Percentiles rank a stretch among this genome's conserved stretches.
phyloP scores from a whole-genome alignment of 2,888 invertebrate species.

The Cephus nigrinus region DNA sequence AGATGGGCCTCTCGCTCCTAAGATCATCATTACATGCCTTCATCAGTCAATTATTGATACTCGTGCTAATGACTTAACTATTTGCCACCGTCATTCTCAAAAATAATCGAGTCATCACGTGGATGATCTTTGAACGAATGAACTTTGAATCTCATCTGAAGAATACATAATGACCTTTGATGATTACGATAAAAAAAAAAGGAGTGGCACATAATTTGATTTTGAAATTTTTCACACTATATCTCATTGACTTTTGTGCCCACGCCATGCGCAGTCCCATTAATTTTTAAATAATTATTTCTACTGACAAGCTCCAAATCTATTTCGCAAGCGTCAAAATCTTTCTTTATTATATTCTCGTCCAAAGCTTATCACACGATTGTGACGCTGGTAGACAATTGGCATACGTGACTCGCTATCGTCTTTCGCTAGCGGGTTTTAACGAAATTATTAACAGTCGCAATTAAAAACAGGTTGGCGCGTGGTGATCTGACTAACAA shows the following conservation, averaged over 20 bases:
- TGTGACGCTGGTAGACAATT: constrained; percentile 25
- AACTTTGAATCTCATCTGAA: background rate
- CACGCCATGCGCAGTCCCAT: background rate
- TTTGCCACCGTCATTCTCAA: background rate
- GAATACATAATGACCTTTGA: background rate
- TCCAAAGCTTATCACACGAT: constrained; percentile 16
- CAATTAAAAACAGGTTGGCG: constrained; percentile 57
- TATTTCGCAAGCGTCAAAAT: background rate
- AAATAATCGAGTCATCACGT: background rate
- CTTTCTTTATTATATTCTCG: background rate
- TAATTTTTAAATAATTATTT: background rate
- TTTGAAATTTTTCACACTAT: background rate
- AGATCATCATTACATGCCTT: constrained; percentile 58
- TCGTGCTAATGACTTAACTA: constrained; percentile 23
- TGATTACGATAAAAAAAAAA: background rate
- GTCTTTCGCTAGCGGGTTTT: constrained; percentile 32
- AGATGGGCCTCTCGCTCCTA: constrained; percentile 68
- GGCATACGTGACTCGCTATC: constrained; percentile 25
- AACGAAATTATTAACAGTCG: constrained; percentile 48
- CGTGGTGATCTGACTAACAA: constrained; percentile 60
- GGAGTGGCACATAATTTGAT: background rate
- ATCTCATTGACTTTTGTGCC: background rate
- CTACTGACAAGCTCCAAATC: background rate
- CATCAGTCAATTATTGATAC: constrained; percentile 50
- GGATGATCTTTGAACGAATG: background rate